Evolutionary conservation across 2,888 invertebrate species (phyloP).

Genomic region (Nymphalis c-album): DNA sequence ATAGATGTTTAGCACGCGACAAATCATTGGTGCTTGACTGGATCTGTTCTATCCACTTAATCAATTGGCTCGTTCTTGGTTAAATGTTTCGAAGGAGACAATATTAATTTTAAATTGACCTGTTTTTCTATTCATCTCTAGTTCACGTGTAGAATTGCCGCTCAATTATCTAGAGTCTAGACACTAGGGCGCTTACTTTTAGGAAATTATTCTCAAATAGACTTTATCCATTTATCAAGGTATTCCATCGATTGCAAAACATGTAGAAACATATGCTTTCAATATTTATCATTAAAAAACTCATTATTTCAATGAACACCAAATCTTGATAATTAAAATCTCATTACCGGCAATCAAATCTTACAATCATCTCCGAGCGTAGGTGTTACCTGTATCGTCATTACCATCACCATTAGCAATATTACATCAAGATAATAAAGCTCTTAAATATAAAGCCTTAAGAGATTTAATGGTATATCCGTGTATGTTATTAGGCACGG

Average conservation of each 20-base stretch:
- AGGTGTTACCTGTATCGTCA: conserved; percentile 17
- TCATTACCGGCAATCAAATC: conserved; percentile 20
- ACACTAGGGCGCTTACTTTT: background rate
- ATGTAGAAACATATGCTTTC: background rate
- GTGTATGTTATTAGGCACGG: background rate
- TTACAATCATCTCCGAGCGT: conserved; percentile 7
- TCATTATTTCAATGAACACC: conserved; percentile 21
- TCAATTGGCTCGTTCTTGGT: too few species aligned
- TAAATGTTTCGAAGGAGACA: too few species aligned
- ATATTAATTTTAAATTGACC: background rate
- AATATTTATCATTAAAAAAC: background rate
- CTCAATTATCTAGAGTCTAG: background rate
- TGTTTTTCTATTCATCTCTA: background rate
- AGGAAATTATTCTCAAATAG: background rate
- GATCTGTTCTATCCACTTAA: too few species aligned
- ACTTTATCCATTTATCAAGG: background rate
- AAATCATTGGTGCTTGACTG: too few species aligned
- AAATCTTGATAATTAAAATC: conserved; percentile 19
- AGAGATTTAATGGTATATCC: conserved; percentile 12
- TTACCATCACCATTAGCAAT: conserved; percentile 11
- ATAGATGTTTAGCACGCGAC: too few species aligned
- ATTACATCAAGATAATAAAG: conserved; percentile 2
- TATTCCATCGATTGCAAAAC: background rate
- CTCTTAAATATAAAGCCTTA: background rate
- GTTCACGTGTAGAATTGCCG: background rate